Conservation (phyloP, 2,113 vertebrate genomes). For the Junco hyemalis region DNA sequence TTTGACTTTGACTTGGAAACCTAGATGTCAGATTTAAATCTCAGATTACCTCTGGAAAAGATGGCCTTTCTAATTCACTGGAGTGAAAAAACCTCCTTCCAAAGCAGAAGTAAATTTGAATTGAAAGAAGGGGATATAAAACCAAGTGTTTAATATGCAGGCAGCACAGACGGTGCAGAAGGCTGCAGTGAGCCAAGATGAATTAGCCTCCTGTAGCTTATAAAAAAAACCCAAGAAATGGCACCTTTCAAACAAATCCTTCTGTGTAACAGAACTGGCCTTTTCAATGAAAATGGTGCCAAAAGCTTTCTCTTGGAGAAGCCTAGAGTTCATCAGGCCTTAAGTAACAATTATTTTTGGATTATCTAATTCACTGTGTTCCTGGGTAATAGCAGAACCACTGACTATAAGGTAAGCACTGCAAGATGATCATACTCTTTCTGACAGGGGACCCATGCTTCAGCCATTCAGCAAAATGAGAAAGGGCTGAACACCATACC, state of each 20-base stretch:
- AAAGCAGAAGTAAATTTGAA: background rate
- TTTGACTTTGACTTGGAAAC: background rate
- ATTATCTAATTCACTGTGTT: background rate
- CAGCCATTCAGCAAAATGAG: background rate
- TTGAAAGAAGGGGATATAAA: background rate
- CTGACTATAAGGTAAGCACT: background rate
- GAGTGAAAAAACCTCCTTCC: background rate
- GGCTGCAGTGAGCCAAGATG: constrained; percentile 9
- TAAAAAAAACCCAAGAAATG: constrained; percentile 5
- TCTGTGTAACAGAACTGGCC: background rate
- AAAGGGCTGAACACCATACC: background rate
- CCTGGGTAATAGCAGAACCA: background rate
- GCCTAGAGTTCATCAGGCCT: background rate
- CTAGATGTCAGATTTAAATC: background rate
- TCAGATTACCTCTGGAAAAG: background rate
- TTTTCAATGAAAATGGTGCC: background rate
- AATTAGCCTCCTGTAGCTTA: constrained; percentile 6
- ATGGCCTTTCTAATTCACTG: background rate
- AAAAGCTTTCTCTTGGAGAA: background rate
- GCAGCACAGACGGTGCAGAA: constrained; percentile 22
- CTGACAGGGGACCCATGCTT: background rate
- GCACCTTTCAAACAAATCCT: constrained; percentile 37
- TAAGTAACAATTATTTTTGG: background rate
- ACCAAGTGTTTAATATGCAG: background rate
- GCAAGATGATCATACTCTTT: background rate